These are phyloP conservation scores for Cryptosula pallasiana DNA, from an alignment of 2,888 invertebrate species.

Conservation along the genomic window DNA sequence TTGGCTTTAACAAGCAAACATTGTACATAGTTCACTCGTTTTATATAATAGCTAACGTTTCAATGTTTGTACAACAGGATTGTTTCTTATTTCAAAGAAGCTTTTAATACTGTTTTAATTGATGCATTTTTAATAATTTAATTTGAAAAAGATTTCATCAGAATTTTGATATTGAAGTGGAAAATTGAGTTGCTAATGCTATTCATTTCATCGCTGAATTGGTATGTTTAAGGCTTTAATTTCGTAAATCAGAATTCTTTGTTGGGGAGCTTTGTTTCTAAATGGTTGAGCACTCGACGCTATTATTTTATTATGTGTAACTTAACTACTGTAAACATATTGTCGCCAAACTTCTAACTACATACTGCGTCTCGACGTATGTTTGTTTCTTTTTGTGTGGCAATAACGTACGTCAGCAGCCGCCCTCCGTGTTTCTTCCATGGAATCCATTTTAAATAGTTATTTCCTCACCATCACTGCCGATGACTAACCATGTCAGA, in stretches of 20 bases:
- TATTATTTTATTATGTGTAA: background rate
- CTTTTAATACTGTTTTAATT: background rate
- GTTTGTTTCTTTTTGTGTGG: too few species aligned
- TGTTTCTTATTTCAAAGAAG: background rate
- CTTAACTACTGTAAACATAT: background rate
- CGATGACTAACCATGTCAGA: too few species aligned
- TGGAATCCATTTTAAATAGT: too few species aligned
- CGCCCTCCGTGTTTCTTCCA: too few species aligned
- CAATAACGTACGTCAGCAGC: too few species aligned
- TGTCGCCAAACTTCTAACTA: too few species aligned
- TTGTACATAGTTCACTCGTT: background rate
- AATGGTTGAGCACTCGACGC: background rate
- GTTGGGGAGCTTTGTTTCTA: background rate
- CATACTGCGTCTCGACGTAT: too few species aligned
- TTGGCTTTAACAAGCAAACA: background rate
- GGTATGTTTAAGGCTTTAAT: background rate
- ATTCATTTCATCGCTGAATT: background rate
- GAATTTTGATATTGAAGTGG: background rate
- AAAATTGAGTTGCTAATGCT: conserved; percentile 4
- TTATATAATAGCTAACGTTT: background rate
- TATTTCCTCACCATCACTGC: too few species aligned
- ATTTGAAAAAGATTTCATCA: conserved; percentile 4
- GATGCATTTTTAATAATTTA: conserved; percentile 2
- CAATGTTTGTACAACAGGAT: background rate
- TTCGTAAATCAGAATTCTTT: background rate